These are phyloP conservation scores for Eurytoma californica DNA, from an alignment of 2,888 invertebrate species.

Conservation along the genomic window DNA sequence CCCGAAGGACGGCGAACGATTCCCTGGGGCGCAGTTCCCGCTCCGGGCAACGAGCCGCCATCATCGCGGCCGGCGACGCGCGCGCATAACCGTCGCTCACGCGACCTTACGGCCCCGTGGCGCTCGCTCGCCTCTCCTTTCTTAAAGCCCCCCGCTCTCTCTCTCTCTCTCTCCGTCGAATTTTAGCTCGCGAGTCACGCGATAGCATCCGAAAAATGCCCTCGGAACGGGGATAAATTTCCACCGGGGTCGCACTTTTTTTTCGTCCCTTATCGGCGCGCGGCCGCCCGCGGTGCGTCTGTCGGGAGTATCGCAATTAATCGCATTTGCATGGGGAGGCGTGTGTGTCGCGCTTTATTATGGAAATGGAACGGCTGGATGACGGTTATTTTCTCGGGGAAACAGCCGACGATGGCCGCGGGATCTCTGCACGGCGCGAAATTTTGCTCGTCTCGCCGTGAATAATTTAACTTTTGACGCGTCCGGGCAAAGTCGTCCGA, in stretches of 20 bases:
- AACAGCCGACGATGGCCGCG: background rate
- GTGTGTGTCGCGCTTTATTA: constrained; percentile 9
- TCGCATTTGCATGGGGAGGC: constrained; percentile 30
- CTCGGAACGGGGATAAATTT: constrained; percentile 22
- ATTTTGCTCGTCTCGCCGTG: background rate
- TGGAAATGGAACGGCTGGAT: constrained; percentile 31
- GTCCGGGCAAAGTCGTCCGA: too few relatives aligned
- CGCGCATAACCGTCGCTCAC: constrained; percentile 17
- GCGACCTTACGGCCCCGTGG: background rate
- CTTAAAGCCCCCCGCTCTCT: background rate
- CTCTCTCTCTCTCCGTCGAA: background rate
- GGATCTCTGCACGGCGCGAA: background rate
- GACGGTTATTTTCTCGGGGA: constrained; percentile 10
- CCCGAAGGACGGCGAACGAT: constrained; percentile 59
- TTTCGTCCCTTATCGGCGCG: background rate
- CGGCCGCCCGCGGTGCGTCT: too few relatives aligned
- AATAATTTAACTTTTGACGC: too few relatives aligned
- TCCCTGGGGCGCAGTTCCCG: constrained; percentile 66
- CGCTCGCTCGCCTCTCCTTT: background rate
- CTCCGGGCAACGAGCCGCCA: constrained; percentile 61
- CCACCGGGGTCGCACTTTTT: background rate
- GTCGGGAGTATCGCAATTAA: constrained; percentile 19
- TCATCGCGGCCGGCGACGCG: constrained; percentile 60
- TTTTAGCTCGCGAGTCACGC: background rate
- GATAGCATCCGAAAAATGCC: constrained; percentile 42